phyloP scores from a whole-genome alignment of 2,888 invertebrate species.

The Lasioglossum malachurum region DNA sequence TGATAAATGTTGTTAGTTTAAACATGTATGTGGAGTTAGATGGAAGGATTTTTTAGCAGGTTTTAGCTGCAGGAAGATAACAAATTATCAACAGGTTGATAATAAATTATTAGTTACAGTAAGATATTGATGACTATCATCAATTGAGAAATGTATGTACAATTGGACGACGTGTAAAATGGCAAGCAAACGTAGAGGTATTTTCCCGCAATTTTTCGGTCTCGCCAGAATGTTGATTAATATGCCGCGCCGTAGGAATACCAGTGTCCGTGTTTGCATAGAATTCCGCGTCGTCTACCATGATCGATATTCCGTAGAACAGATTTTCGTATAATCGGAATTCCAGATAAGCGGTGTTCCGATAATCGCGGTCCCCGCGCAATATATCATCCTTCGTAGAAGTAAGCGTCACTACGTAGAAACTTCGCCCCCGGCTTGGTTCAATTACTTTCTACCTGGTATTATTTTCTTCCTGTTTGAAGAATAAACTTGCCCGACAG shows the following conservation, averaged over 20 bases:
- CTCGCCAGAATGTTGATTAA: constrained; percentile 1
- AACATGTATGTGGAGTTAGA: not conserved
- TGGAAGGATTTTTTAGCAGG: no score
- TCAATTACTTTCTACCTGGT: not conserved
- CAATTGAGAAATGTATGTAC: no score
- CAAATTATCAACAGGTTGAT: no score
- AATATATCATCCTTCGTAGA: constrained; percentile 47
- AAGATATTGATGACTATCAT: no score
- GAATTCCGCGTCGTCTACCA: constrained; percentile 11
- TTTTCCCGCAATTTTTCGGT: not conserved
- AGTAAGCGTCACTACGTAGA: constrained; percentile 32
- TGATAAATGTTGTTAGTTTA: not conserved
- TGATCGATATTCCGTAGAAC: constrained; percentile 58
- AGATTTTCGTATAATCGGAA: constrained; percentile 56
- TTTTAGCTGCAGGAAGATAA: no score
- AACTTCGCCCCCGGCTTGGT: not conserved
- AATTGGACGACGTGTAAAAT: not conserved
- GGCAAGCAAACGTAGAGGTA: not conserved
- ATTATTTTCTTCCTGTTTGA: constrained; percentile 7
- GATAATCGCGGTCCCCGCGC: constrained; percentile 39
- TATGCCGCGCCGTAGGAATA: not conserved
- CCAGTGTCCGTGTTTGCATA: constrained; percentile 11
- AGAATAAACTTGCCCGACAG: constrained; percentile 2
- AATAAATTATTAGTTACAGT: no score
- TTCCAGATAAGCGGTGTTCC: constrained; percentile 48